These are phyloP conservation scores for Zaprionus vittiger DNA, from an alignment of 1,140 invertebrate species.

Conservation along the genomic window DNA sequence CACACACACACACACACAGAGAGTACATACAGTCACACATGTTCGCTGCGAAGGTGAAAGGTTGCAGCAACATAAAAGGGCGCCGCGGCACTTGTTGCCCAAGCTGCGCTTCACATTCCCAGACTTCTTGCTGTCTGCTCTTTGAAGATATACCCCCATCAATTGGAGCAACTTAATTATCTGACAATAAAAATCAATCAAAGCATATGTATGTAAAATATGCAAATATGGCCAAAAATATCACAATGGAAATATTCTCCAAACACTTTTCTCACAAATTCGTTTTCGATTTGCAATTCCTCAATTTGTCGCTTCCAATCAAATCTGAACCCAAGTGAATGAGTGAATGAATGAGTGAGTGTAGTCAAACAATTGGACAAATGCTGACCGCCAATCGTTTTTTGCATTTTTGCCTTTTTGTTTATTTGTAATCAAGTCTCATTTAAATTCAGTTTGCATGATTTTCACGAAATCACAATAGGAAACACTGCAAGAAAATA, in stretches of 20 bases:
- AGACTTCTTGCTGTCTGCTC: not conserved
- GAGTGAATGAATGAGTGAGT: not conserved
- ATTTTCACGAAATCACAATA: conserved; percentile 71
- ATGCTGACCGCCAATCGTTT: conserved; percentile 63
- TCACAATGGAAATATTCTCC: conserved; percentile 22
- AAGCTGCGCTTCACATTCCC: conserved; percentile 7
- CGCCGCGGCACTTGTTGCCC: conserved; percentile 64
- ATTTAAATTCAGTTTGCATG: conserved; percentile 80
- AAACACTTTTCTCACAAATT: conserved; percentile 40
- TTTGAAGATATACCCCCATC: conserved; percentile 9
- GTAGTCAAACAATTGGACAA: conserved; percentile 76
- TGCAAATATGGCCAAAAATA: conserved; percentile 12
- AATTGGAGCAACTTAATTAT: conserved; percentile 51
- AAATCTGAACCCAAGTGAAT: conserved; percentile 31
- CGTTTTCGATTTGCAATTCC: conserved; percentile 23
- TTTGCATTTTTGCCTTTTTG: conserved; percentile 45
- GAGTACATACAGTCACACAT: not conserved
- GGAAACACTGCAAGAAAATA: conserved; percentile 31
- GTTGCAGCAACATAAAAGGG: conserved; percentile 33
- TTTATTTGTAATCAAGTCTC: conserved; percentile 74
- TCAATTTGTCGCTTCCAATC: conserved; percentile 59
- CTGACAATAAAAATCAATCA: conserved; percentile 77
- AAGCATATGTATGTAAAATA: conserved; percentile 42
- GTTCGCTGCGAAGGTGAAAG: conserved; percentile 53
- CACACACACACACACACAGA: conserved; percentile 11